Percentiles rank a stretch among this genome's conserved stretches.
These are phyloP conservation scores for Pristionchus fissidentatus DNA, from an alignment of 2,888 invertebrate species.

Conservation along the genomic window DNA sequence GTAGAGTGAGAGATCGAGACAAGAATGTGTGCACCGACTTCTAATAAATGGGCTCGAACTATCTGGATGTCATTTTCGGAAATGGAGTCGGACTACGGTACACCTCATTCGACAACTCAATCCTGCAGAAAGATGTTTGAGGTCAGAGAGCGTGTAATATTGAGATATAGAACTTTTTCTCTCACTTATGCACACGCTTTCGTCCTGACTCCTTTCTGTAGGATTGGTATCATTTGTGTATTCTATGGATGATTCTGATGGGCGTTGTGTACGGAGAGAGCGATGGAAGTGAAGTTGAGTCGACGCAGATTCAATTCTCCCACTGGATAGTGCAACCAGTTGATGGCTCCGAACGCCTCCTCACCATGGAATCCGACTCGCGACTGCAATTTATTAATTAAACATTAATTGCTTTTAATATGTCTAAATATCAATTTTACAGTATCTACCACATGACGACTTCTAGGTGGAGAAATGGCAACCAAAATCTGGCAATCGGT, in stretches of 20 bases:
- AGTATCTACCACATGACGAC: neutral
- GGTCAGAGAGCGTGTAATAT: too few species aligned
- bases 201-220: too few species aligned
- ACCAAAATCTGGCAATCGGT: neutral
- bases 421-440: neutral
- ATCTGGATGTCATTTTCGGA: neutral
- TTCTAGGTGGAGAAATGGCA: neutral
- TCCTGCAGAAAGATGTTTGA: too few species aligned
- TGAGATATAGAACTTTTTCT: too few species aligned
- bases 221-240: neutral
- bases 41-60: neutral
- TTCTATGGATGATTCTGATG: conserved; percentile 1
- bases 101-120: too few species aligned
- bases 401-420: neutral
- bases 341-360: conserved; percentile 38
- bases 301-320: conserved; percentile 24
- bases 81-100: too few species aligned
- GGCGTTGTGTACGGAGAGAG: neutral
- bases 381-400: neutral
- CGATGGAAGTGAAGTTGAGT: neutral
- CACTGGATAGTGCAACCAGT: conserved; percentile 38
- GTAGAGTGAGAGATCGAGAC: neutral
- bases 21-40: neutral
- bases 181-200: too few species aligned
- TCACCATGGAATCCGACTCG: conserved; percentile 40